Evolutionary conservation across 2,113 vertebrate genomes (phyloP).

Genomic region (Pelobates fuscus): DNA sequence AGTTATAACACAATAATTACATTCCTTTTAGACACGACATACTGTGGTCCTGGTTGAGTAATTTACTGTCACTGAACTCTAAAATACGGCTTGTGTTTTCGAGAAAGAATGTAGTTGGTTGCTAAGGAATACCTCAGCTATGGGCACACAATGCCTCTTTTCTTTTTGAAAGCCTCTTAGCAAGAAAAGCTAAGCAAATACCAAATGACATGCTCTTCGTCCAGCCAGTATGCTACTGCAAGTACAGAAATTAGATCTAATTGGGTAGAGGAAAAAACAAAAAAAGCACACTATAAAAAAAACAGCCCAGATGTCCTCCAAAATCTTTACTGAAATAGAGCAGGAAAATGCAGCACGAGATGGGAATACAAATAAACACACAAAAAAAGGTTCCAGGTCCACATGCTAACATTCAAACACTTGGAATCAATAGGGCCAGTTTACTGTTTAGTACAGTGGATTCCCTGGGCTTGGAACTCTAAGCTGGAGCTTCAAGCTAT

Average conservation of each 20-base stretch:
- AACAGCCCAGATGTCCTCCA: slow-evolving; percentile 29
- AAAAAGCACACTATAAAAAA: no score
- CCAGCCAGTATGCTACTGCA: slow-evolving; percentile 3
- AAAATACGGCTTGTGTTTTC: slow-evolving; percentile 3
- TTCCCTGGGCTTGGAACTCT: no score
- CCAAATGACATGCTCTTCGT: slow-evolving; percentile 21
- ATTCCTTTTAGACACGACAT: neutral
- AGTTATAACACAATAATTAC: no score
- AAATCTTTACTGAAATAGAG: neutral
- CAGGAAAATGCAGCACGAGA: slow-evolving; percentile 4
- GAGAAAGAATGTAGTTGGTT: slow-evolving; percentile 57
- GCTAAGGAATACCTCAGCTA: slow-evolving; percentile 62
- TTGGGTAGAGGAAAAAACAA: neutral
- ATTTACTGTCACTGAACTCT: neutral
- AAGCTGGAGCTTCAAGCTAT: no score
- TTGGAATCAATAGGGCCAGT: no score
- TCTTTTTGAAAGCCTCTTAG: slow-evolving; percentile 60
- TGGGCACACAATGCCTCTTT: slow-evolving; percentile 66
- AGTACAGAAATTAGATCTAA: slow-evolving; percentile 25
- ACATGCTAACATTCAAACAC: no score
- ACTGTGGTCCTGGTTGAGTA: neutral
- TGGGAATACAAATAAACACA: neutral
- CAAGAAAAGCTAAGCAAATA: slow-evolving; percentile 43
- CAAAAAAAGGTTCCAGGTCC: no score
- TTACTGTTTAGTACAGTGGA: no score